These are phyloP conservation scores for Parelbella ahira DNA, from an alignment of 2,888 invertebrate genomes.

Conservation along the genomic window DNA sequence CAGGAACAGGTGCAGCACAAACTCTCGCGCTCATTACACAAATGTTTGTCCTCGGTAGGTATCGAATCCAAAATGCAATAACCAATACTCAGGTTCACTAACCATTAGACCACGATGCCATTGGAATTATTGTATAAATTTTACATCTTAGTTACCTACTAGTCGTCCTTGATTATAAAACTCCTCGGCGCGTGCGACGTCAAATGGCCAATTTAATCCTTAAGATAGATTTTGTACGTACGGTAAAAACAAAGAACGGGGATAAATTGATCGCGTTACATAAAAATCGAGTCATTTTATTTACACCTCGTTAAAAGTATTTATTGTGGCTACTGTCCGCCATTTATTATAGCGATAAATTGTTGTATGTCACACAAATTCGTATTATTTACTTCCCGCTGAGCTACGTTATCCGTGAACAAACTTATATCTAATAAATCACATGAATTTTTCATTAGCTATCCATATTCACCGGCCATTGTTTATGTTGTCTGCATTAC, in stretches of 20 bases:
- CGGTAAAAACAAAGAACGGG: not conserved
- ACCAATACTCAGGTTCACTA: no score
- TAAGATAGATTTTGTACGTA: no score
- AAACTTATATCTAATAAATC: constrained; percentile 40
- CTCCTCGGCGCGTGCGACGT: not conserved
- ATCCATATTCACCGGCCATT: constrained; percentile 39
- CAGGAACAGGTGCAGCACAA: no score
- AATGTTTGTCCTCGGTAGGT: no score
- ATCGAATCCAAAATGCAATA: no score
- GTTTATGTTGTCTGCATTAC: constrained; percentile 42
- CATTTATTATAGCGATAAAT: constrained; percentile 19
- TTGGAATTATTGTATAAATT: no score
- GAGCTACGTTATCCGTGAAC: constrained; percentile 15
- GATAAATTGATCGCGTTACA: constrained; percentile 3
- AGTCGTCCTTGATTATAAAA: no score
- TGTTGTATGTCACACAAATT: constrained; percentile 26
- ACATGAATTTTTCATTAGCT: constrained; percentile 51
- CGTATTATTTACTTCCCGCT: constrained; percentile 13
- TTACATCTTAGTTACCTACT: no score
- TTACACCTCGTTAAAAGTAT: constrained; percentile 5
- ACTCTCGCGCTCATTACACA: no score
- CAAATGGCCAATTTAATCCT: not conserved
- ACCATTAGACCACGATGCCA: no score
- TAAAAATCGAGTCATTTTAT: constrained; percentile 4
- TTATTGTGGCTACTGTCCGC: constrained; percentile 16